These are phyloP conservation scores for Poeciliopsis retropinna DNA, from an alignment of 2,113 vertebrate species.

Conservation along the genomic window DNA sequence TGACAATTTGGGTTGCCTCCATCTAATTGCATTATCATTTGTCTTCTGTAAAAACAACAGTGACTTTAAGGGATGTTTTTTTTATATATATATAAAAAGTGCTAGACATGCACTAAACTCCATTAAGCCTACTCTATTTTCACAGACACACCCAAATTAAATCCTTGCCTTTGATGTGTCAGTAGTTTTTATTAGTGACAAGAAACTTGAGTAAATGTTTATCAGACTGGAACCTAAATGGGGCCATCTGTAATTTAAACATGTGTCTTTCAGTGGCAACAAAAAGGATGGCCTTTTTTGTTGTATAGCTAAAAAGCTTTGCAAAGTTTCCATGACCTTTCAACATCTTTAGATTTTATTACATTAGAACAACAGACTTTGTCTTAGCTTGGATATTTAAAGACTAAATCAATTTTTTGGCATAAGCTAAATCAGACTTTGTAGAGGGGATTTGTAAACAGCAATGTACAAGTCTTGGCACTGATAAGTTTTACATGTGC, in stretches of 20 bases:
- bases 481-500: too few relatives aligned
- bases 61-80: conserved; percentile 31
- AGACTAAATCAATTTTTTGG: too few relatives aligned
- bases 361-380: too few relatives aligned
- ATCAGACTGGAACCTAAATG: neutral
- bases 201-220: neutral
- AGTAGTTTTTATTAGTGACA: neutral
- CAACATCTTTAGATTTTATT: neutral
- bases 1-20: conserved; percentile 52
- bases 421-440: too few relatives aligned
- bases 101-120: conserved; percentile 10
- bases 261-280: neutral
- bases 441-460: too few relatives aligned
- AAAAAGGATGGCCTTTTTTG: neutral
- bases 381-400: too few relatives aligned
- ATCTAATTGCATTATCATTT: conserved; percentile 52
- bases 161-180: neutral
- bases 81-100: conserved; percentile 10
- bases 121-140: neutral
- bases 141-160: neutral
- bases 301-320: neutral
- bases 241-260: neutral
- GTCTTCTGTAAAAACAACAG: conserved; percentile 43
- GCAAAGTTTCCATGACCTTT: neutral
- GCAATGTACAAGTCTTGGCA: too few relatives aligned